A percentile compares a stretch with the other conserved stretches of the same genome.
phyloP scores from a whole-genome alignment of 2,888 invertebrate species.

The Sclerodermus sp. region DNA sequence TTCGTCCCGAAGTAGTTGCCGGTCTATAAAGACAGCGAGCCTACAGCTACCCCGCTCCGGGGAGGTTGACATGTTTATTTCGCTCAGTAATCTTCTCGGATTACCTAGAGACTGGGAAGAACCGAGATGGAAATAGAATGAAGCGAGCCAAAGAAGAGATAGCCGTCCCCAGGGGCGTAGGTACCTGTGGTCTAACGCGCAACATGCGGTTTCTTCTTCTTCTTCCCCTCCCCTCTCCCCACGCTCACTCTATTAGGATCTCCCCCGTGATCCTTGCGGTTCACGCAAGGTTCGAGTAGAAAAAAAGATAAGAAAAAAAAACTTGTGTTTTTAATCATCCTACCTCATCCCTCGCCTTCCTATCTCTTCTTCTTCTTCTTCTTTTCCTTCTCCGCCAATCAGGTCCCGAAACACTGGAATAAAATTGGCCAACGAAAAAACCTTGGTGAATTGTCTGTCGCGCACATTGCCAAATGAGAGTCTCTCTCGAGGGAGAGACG shows the following conservation, averaged over 20 bases:
- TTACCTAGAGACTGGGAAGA: slow-evolving; percentile 28
- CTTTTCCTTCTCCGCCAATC: too few species aligned
- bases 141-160: slow-evolving; percentile 12
- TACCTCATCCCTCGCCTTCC: too few species aligned
- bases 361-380: too few species aligned
- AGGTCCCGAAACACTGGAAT: too few species aligned
- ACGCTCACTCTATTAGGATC: background rate
- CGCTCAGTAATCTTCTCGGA: slow-evolving; percentile 48
- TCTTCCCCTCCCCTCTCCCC: background rate
- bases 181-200: slow-evolving; percentile 12
- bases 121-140: slow-evolving; percentile 3
- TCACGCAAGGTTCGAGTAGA: too few species aligned
- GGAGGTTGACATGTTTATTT: slow-evolving; percentile 50
- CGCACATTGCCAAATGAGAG: too few species aligned
- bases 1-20: background rate
- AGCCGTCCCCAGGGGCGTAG: slow-evolving; percentile 12
- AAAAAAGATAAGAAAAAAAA: too few species aligned
- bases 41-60: slow-evolving; percentile 28
- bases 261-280: too few species aligned
- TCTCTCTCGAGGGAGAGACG: too few species aligned
- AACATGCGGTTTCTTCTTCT: background rate
- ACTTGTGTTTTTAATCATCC: too few species aligned
- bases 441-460: too few species aligned
- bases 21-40: slow-evolving; percentile 35
- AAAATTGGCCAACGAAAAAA: too few species aligned